These are phyloP conservation scores for Chorisops tibialis DNA, from an alignment of 2,888 invertebrate genomes.

Conservation along the genomic window DNA sequence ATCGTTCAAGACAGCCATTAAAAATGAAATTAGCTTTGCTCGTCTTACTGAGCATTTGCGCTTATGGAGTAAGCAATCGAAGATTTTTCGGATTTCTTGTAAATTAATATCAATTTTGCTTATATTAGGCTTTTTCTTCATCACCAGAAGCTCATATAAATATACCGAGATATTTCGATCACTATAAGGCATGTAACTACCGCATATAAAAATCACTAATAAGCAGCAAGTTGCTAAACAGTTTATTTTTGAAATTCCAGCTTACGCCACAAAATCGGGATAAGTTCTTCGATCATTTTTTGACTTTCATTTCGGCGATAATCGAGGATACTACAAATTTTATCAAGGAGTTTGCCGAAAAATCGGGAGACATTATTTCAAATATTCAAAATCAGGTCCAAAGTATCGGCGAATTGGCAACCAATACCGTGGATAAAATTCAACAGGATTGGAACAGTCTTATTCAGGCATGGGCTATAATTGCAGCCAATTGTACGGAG, in stretches of 20 bases:
- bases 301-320: not conserved
- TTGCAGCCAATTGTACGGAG: not conserved
- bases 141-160: not conserved
- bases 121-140: not conserved
- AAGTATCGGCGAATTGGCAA: not conserved
- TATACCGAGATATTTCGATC: not conserved
- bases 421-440: not conserved
- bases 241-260: not conserved
- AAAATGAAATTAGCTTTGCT: constrained; percentile 12
- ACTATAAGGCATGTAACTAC: constrained; percentile 4
- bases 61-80: constrained; percentile 4
- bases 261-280: not conserved
- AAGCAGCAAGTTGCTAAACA: not conserved
- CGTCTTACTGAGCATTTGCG: not conserved
- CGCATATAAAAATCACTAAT: not conserved
- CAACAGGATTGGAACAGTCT: constrained; percentile 1
- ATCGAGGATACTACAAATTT: constrained; percentile 9
- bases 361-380: not conserved
- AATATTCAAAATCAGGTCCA: constrained; percentile 5
- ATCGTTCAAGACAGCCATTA: not conserved
- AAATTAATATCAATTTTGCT: not conserved
- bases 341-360: constrained; percentile 6
- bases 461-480: not conserved
- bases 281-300: not conserved
- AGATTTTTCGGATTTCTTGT: too few relatives aligned